phyloP scores from a whole-genome alignment of 2,888 invertebrate genomes.

The Oscheius onirici region DNA sequence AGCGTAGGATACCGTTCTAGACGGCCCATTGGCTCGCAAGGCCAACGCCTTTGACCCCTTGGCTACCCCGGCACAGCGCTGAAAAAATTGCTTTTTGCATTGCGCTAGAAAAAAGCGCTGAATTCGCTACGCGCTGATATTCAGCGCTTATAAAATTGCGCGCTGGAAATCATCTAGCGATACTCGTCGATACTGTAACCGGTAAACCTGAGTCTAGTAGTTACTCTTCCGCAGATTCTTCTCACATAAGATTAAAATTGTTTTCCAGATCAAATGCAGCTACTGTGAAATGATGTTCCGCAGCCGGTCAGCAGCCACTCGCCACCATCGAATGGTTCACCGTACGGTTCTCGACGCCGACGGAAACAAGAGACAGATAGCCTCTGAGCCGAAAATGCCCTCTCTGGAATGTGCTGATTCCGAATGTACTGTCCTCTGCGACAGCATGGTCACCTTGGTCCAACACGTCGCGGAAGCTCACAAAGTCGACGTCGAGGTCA shows the following conservation, averaged over 20 bases:
- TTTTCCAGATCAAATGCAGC: slow-evolving; percentile 29
- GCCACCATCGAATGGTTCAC: slow-evolving; percentile 29
- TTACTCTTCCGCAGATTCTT: no score
- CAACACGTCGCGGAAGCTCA: slow-evolving; percentile 40
- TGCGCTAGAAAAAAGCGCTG: background rate
- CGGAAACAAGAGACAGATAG: background rate
- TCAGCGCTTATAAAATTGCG: no score
- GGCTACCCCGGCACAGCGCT: background rate
- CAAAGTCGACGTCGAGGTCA: slow-evolving; percentile 35
- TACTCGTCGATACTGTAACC: no score
- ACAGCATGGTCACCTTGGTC: slow-evolving; percentile 39
- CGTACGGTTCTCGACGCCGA: background rate
- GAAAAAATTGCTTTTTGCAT: background rate
- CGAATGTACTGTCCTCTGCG: slow-evolving; percentile 36
- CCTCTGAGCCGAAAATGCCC: slow-evolving; percentile 21
- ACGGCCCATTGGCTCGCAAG: background rate
- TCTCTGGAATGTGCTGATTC: slow-evolving; percentile 35
- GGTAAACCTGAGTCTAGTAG: no score
- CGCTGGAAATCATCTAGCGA: no score
- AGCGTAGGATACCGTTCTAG: background rate
- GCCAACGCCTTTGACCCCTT: background rate
- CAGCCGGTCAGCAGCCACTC: slow-evolving; percentile 22
- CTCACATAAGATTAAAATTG: no score
- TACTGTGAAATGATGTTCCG: slow-evolving; percentile 28
- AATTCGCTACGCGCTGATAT: no score